phyloP scores from a whole-genome alignment of 2,113 vertebrate genomes.

The Macaca fascicularis region T2T-MFA8v1.1 NC_088383.1:51844501-51845000 shows the following conservation, averaged over 20 bases:
- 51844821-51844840: too few relatives aligned
- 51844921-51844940: background rate
- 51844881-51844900: too few relatives aligned
- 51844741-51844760: background rate
- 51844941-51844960: background rate
- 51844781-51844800: too few relatives aligned
- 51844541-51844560: background rate
- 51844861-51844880: too few relatives aligned
- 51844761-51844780: too few relatives aligned
- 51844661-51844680: constrained; percentile 77
- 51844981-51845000: background rate
- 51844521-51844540: background rate
- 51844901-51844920: too few relatives aligned
- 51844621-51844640: too few relatives aligned
- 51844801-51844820: too few relatives aligned
- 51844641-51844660: constrained; percentile 72
- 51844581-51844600: too few relatives aligned
- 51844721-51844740: background rate
- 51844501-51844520: background rate
- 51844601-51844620: too few relatives aligned
- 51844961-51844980: background rate
- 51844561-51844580: too few relatives aligned
- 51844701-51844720: constrained; percentile 88
- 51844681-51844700: constrained; percentile 85
- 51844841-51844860: too few relatives aligned